Evolutionary conservation across 2,888 invertebrate species (phyloP).

Genomic region (Aproaerema taeniolella): DNA sequence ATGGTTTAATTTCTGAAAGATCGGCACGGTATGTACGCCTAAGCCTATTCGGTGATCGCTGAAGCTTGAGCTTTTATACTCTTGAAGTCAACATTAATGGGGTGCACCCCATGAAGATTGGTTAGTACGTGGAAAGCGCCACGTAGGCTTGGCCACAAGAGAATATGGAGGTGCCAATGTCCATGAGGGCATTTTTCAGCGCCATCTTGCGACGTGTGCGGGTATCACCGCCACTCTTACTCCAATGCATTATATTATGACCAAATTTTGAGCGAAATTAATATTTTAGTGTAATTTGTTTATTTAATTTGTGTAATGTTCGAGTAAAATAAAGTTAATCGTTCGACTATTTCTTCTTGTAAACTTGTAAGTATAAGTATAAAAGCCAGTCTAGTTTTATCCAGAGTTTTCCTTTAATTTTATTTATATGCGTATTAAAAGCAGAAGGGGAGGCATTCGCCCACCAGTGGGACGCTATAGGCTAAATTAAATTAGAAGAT

Average conservation of each 20-base stretch:
- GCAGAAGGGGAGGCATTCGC: background rate
- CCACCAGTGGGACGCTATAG: background rate
- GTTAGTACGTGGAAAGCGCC: background rate
- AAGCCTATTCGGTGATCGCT: constrained; percentile 17
- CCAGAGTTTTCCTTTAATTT: constrained; percentile 3
- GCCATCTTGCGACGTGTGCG: constrained; percentile 5
- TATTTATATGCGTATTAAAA: constrained; percentile 3
- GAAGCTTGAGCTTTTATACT: constrained; percentile 17
- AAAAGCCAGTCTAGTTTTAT: constrained; percentile 3
- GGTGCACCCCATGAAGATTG: constrained; percentile 8
- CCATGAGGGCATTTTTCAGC: constrained; percentile 1
- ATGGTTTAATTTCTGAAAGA: constrained; percentile 10
- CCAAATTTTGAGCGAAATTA: no score
- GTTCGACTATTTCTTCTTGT: constrained; percentile 7
- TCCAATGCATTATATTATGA: constrained; percentile 6
- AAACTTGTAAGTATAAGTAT: constrained; percentile 6
- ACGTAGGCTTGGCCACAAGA: background rate
- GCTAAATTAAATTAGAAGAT: constrained; percentile 1
- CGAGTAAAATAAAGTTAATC: constrained; percentile 4
- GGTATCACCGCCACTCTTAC: constrained; percentile 3
- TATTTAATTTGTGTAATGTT: no score
- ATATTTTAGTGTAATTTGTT: no score
- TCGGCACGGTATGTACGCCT: constrained; percentile 14
- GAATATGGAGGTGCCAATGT: constrained; percentile 2
- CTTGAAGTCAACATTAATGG: constrained; percentile 16